Percentiles rank a stretch among this genome's conserved stretches.
phyloP scores from a whole-genome alignment of 2,113 vertebrate genomes.

The Nibea albiflora region DNA sequence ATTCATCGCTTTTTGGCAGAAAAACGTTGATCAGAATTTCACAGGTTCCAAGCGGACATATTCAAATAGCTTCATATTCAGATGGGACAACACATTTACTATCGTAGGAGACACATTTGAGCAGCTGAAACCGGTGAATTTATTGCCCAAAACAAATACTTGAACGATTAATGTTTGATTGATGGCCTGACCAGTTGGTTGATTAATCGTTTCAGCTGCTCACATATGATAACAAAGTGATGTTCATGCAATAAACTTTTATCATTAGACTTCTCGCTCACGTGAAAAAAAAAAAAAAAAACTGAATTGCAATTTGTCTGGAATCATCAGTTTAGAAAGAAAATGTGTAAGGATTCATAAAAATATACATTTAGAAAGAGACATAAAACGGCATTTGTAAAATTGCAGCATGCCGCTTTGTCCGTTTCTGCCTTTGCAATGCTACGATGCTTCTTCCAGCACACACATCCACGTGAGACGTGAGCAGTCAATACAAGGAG shows the following conservation, averaged over 20 bases:
- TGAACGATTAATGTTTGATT: not conserved
- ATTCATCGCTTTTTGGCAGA: not conserved
- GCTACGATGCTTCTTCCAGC: not conserved
- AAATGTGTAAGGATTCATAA: not conserved
- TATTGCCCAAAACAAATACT: not conserved
- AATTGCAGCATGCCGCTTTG: too few species aligned
- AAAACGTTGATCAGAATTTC: not conserved
- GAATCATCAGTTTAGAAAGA: not conserved
- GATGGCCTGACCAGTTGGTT: not conserved
- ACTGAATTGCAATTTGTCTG: not conserved
- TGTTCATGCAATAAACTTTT: not conserved
- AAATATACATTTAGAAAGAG: not conserved
- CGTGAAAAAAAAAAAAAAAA: not conserved
- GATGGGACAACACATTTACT: not conserved
- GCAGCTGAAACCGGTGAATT: not conserved
- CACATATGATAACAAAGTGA: not conserved
- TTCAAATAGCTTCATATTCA: not conserved
- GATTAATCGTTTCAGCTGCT: not conserved
- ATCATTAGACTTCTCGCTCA: not conserved
- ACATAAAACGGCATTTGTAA: not conserved
- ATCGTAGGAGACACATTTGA: not conserved
- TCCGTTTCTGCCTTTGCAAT: not conserved
- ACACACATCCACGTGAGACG: not conserved
- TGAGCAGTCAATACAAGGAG: constrained; percentile 1
- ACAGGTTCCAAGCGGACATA: not conserved